Conservation (phyloP, 2,797 vertebrate genomes). For the Trachops cirrhosus region DNA sequence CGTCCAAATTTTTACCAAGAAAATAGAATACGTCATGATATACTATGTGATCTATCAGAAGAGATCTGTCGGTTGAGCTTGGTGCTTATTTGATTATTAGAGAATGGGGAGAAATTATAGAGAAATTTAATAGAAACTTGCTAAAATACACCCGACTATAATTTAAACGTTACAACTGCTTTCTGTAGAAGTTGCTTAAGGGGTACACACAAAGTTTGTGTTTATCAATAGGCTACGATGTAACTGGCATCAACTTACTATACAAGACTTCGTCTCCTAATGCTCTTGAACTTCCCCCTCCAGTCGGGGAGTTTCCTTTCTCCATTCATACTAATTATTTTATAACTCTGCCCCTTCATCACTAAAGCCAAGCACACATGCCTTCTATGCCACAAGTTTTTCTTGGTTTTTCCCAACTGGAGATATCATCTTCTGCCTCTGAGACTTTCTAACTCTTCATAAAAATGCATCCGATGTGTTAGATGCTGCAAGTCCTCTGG, state of each 20-base stretch:
- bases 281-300: not conserved
- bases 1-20: not conserved
- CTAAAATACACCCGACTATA: not conserved
- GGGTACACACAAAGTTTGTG: not conserved
- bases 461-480: not conserved
- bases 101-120: not conserved
- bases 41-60: not conserved
- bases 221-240: not conserved
- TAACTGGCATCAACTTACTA: rapidly evolving
- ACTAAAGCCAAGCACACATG: no score
- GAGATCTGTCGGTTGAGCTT: not conserved
- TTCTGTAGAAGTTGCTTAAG: not conserved
- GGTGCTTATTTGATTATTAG: not conserved
- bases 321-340: not conserved
- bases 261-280: no score
- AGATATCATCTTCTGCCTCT: not conserved
- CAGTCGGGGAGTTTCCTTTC: rapidly evolving
- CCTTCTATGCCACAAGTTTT: not conserved
- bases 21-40: not conserved
- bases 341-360: no score
- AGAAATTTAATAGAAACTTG: not conserved
- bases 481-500: not conserved
- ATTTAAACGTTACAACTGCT: not conserved
- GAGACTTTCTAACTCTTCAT: not conserved
- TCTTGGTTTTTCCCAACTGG: not conserved